Conservation (phyloP, 2,888 invertebrate genomes). For the Diadromus collaris region DNA sequence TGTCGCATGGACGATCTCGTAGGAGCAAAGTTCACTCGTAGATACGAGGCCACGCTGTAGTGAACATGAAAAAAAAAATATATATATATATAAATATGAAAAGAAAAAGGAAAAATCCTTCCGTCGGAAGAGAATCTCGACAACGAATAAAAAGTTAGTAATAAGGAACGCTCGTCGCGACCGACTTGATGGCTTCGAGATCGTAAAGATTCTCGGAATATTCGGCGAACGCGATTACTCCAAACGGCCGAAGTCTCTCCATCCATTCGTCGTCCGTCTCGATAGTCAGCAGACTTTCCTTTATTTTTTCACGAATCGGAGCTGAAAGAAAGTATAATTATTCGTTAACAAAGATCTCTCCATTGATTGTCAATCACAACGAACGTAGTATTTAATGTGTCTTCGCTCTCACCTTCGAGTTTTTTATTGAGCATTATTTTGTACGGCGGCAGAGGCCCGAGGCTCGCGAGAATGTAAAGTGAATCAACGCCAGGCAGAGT, state of each 20-base stretch:
- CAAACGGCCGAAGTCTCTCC: slow-evolving; percentile 69
- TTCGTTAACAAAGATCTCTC: not conserved
- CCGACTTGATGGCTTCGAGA: slow-evolving; percentile 65
- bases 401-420: slow-evolving; percentile 81
- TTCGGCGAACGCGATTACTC: slow-evolving; percentile 69
- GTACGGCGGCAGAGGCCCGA: slow-evolving; percentile 86
- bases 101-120: no score
- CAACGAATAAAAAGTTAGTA: slow-evolving; percentile 62
- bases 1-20: not conserved
- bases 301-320: slow-evolving; percentile 64
- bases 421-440: slow-evolving; percentile 84
- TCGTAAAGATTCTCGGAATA: slow-evolving; percentile 68
- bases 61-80: not conserved
- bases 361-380: not conserved
- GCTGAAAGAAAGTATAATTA: slow-evolving; percentile 59
- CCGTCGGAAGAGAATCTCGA: not conserved
- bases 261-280: slow-evolving; percentile 67
- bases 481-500: slow-evolving; percentile 68
- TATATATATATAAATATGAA: not conserved
- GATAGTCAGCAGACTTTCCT: slow-evolving; percentile 66
- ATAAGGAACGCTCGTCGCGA: slow-evolving; percentile 70
- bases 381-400: no score
- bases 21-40: not conserved
- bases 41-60: not conserved
- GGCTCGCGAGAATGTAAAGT: slow-evolving; percentile 81